Evolutionary conservation across 2,797 vertebrate genomes (phyloP), one percentile per base, ranked within the genome.

Genomic region (Myotis daubentonii): DNA sequence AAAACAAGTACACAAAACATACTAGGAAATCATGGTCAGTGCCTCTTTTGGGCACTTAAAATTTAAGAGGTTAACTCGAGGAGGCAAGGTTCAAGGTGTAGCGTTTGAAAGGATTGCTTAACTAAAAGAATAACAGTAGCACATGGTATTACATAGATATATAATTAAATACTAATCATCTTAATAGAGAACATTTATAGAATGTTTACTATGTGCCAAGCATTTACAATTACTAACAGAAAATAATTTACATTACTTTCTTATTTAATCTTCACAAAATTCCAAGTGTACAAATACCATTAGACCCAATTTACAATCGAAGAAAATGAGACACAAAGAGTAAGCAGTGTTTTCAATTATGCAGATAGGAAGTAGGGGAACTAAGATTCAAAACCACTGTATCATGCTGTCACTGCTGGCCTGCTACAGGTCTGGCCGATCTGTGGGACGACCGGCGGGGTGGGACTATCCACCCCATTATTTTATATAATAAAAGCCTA

Each of bases 141-240:
- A 83, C 36, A 51, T 38, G 53, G 74, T 90, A 90, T 80, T 84
- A 88, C 38, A 55, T 79, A 79, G n/a, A 51, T 44, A 60, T 0
- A 3, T 47, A 91, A 68, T 41, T 93, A 86, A 95, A 70, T 51
- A 60, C 44, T 89, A 71, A 28, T 84, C 80, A 89, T 88, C 33
- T 93, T 87, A 96, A 93, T 65, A 75, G 49, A 66, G 78, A 72
- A 74, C 71, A 89, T 72, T 92, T 92, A 78, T 82, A 62, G 44
- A 94, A 68, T 82, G 25, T 38, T 96, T 86, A 76, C 79, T 80
- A 36, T 41, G 0, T 87, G 23, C 38, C 49, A 89, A 28, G 17
- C 10, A 81, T 84, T 91, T 79, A n/a, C 79, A 87, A 74, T 72
- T 68, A 93, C 19, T 60, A 83, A 87, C 17, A 87, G 44, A 74